Conservation (phyloP, 2,113 vertebrate species). For the Arenaria interpres region DNA sequence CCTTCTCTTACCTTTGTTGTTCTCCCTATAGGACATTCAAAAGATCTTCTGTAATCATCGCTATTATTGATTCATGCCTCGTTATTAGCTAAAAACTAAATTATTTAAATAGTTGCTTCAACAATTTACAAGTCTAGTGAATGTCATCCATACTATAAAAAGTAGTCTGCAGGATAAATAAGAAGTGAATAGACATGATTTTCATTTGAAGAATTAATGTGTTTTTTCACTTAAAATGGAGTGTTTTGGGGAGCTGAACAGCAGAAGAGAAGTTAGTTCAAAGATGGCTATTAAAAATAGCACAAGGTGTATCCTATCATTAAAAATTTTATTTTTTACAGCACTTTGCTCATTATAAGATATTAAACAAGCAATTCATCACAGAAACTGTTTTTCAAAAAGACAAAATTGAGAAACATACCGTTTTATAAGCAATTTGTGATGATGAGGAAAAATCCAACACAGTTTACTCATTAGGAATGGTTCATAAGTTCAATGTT, state of each 20-base stretch:
- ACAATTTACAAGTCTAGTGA: neutral
- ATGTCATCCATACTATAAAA: neutral
- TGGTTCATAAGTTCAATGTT: neutral
- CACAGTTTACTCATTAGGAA: neutral
- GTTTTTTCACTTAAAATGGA: neutral
- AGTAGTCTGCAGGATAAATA: neutral
- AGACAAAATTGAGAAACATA: neutral
- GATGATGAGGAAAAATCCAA: neutral
- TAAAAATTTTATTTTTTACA: neutral
- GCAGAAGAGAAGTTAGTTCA: neutral
- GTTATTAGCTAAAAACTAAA: neutral
- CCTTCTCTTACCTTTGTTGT: neutral
- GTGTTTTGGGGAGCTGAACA: neutral
- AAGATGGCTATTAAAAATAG: neutral
- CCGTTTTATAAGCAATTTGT: neutral
- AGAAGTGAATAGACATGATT: neutral
- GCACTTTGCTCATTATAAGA: neutral
- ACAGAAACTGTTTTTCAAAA: neutral
- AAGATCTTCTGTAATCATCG: neutral
- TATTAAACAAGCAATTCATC: neutral
- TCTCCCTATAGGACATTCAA: neutral
- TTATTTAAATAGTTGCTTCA: neutral
- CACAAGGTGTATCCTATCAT: fast-evolving
- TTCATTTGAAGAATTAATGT: neutral
- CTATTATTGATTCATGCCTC: neutral